Percentiles rank a stretch among this genome's conserved stretches.
phyloP scores from a whole-genome alignment of 2,113 vertebrate species.

The Xiphophorus couchianus region DNA sequence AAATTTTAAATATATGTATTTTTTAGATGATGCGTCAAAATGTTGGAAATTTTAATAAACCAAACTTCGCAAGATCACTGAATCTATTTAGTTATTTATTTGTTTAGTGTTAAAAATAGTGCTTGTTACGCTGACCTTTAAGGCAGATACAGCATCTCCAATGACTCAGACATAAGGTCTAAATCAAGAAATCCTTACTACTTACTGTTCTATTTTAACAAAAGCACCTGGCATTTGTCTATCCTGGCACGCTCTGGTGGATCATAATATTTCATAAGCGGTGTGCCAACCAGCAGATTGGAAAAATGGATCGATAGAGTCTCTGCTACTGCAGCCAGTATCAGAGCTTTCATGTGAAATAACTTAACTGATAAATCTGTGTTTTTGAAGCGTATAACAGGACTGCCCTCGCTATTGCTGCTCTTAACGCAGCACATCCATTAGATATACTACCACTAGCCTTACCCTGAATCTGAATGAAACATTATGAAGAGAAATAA shows the following conservation, averaged over 20 bases:
- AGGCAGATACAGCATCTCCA: neutral
- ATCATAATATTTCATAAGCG: neutral
- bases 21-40: neutral
- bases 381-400: neutral
- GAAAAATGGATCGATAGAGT: neutral
- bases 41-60: neutral
- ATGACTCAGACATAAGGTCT: neutral
- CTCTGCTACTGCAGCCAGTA: neutral
- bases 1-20: neutral
- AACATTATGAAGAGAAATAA: neutral
- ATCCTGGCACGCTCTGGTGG: neutral
- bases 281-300: neutral
- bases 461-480: neutral
- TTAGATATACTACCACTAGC: neutral
- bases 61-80: neutral
- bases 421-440: neutral
- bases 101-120: neutral
- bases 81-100: neutral
- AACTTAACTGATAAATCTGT: neutral
- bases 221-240: neutral
- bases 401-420: neutral
- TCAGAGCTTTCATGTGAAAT: neutral
- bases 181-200: neutral
- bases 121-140: neutral
- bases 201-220: neutral